phyloP scores from a whole-genome alignment of 2,797 vertebrate genomes.

The Falco cherrug region DNA sequence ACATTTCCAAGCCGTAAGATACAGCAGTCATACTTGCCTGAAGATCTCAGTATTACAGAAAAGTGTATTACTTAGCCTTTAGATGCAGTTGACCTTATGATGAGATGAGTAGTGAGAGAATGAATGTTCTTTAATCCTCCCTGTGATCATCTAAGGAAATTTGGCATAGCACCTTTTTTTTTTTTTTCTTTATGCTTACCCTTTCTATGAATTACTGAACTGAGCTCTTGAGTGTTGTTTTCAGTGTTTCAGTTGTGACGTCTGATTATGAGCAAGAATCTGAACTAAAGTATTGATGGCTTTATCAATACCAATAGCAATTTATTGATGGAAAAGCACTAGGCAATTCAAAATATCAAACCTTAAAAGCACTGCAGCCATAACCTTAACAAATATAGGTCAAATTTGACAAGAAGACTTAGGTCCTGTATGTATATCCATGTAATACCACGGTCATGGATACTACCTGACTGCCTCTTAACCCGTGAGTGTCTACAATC shows the following conservation, averaged over 20 bases:
- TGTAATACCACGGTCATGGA: neutral
- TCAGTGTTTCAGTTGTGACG: neutral
- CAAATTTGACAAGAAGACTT: neutral
- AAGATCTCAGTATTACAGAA: neutral
- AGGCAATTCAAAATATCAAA: neutral
- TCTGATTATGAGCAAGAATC: neutral
- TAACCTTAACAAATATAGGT: neutral
- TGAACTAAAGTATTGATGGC: neutral
- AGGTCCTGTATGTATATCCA: neutral
- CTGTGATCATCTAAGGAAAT: neutral
- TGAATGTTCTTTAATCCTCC: conserved; percentile 9
- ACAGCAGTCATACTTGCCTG: neutral
- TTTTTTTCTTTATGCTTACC: neutral
- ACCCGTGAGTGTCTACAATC: neutral
- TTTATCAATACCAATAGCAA: neutral
- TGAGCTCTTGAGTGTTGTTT: neutral
- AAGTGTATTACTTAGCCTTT: neutral
- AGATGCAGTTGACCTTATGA: neutral
- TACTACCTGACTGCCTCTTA: neutral
- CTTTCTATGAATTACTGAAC: neutral
- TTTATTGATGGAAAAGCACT: neutral
- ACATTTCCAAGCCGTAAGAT: conserved; percentile 17
- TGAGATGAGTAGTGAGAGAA: neutral
- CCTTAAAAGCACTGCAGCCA: neutral
- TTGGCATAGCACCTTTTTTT: neutral